Evolutionary conservation across 2,888 invertebrate genomes (phyloP).

Genomic region (Chrysina gloriosa): DNA sequence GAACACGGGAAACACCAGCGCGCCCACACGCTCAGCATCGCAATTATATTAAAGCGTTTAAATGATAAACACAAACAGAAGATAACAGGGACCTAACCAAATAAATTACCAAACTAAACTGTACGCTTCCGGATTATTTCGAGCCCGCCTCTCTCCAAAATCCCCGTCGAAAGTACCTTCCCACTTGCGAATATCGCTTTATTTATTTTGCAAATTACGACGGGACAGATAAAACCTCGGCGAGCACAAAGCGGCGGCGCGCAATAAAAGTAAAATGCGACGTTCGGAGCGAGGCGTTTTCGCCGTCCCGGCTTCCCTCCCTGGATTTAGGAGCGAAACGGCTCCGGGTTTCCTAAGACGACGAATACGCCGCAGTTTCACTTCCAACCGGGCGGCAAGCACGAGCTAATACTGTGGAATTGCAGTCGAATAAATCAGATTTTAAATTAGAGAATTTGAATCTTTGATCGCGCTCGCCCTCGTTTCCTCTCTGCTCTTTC

Average conservation of each 20-base stretch:
- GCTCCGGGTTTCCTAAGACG: no score
- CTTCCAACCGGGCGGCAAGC: not conserved
- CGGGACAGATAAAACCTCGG: slow-evolving; percentile 7
- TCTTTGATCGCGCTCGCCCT: slow-evolving; percentile 5
- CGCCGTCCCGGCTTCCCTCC: not conserved
- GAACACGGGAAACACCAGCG: no score
- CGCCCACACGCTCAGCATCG: no score
- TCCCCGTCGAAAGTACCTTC: no score
- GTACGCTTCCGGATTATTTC: no score
- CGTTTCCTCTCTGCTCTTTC: not conserved
- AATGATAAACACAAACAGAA: no score
- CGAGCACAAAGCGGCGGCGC: slow-evolving; percentile 6
- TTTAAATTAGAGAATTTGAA: slow-evolving; percentile 40
- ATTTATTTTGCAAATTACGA: slow-evolving; percentile 24
- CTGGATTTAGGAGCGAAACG: not conserved
- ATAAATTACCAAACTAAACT: no score
- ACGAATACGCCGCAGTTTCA: not conserved
- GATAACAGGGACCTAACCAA: no score
- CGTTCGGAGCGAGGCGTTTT: not conserved
- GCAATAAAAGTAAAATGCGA: slow-evolving; percentile 24
- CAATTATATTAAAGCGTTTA: no score
- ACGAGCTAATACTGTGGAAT: slow-evolving; percentile 29
- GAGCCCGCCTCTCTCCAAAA: no score
- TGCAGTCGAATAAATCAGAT: slow-evolving; percentile 37
- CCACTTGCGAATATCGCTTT: not conserved